Evolutionary conservation across 2,797 vertebrate genomes (phyloP).

Genomic region (Heterohyrax brucei): DNA sequence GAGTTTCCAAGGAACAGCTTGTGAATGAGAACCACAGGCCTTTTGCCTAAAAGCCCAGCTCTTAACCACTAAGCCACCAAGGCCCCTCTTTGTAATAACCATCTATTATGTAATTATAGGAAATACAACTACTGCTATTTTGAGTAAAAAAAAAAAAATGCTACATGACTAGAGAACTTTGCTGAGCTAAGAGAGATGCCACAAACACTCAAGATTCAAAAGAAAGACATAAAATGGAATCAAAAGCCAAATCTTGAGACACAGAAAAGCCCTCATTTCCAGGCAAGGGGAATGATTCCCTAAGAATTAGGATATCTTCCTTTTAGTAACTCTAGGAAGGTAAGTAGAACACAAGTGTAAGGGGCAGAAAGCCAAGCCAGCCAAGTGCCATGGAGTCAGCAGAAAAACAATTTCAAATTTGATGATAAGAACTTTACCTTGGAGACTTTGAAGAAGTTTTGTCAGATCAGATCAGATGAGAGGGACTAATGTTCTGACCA

Average conservation of each 20-base stretch:
- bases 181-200: neutral
- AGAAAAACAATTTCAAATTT: neutral
- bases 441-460: neutral
- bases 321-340: neutral
- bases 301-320: neutral
- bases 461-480: neutral
- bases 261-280: neutral
- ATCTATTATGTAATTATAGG: neutral
- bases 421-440: neutral
- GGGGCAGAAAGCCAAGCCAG: neutral
- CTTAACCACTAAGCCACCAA: no score
- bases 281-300: neutral
- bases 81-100: neutral
- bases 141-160: neutral
- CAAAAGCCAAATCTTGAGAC: neutral
- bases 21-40: no score
- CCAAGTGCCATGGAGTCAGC: no score
- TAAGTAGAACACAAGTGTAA: neutral
- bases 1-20: no score
- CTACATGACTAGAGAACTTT: neutral
- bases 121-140: neutral
- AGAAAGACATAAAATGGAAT: neutral
- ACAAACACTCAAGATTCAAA: neutral
- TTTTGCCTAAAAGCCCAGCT: no score
- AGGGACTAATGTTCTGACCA: neutral